These are phyloP conservation scores for Odontocolon sp. DNA, from an alignment of 2,888 invertebrate species.

Conservation along the genomic window DNA sequence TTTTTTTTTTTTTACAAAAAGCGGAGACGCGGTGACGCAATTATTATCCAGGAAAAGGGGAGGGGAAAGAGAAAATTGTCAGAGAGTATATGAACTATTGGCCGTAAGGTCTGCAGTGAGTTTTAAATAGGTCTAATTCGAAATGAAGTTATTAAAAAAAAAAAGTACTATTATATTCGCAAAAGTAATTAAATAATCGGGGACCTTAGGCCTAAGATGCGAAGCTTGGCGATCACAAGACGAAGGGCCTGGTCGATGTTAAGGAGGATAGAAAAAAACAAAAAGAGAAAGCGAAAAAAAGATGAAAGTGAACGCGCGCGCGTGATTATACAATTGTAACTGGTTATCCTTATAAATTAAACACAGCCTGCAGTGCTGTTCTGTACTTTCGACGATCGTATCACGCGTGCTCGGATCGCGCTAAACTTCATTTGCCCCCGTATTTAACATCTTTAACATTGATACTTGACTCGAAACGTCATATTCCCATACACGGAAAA, in stretches of 20 bases:
- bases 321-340: conserved; percentile 25
- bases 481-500: too few species aligned
- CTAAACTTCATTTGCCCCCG: too few species aligned
- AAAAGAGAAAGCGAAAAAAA: conserved; percentile 13
- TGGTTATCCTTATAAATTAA: conserved; percentile 4
- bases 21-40: too few species aligned
- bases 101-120: conserved; percentile 11
- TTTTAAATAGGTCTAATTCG: conserved; percentile 43
- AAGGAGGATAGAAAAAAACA: conserved; percentile 7
- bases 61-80: neutral
- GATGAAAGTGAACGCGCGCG: neutral
- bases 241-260: conserved; percentile 5
- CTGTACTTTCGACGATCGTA: too few species aligned
- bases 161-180: conserved; percentile 30
- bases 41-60: neutral
- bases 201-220: conserved; percentile 40
- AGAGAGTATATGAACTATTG: neutral
- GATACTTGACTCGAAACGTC: too few species aligned
- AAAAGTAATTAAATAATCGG: conserved; percentile 22
- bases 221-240: conserved; percentile 20
- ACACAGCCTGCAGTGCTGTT: neutral
- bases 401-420: too few species aligned
- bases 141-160: conserved; percentile 14
- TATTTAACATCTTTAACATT: too few species aligned
- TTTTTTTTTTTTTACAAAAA: too few species aligned